These are phyloP conservation scores for Istiophorus platypterus DNA, from an alignment of 2,113 vertebrate species.

Conservation along the genomic window DNA sequence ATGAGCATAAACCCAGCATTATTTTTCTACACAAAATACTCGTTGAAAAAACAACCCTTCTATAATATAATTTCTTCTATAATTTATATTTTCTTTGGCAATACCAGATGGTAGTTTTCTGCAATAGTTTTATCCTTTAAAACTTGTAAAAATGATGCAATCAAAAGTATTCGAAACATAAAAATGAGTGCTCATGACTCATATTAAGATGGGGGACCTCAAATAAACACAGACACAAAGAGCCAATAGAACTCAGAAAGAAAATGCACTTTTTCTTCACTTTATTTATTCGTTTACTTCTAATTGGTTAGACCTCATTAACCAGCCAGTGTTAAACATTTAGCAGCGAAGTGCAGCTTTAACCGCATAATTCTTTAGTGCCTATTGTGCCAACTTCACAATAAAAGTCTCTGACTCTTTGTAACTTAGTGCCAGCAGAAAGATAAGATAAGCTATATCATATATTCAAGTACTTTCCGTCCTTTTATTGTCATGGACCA, in stretches of 20 bases:
- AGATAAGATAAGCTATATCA: background rate
- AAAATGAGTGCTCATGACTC: no score
- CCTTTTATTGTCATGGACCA: background rate
- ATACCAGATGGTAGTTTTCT: no score
- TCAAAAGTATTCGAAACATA: no score
- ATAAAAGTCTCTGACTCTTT: background rate
- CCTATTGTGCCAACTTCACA: constrained; percentile 18
- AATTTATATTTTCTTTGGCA: no score
- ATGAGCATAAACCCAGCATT: no score
- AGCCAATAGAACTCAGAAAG: background rate
- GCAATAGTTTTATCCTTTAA: no score
- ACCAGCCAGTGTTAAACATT: constrained; percentile 9
- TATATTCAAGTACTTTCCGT: constrained; percentile 17
- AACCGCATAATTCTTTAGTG: background rate
- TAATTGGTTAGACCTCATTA: background rate
- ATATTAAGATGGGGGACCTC: no score
- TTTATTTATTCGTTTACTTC: constrained; percentile 3
- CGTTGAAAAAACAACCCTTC: no score
- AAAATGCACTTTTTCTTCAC: background rate
- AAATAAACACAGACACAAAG: no score
- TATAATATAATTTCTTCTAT: no score
- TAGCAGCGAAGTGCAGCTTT: background rate
- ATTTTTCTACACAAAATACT: no score
- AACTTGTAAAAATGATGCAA: no score
- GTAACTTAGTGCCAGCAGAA: background rate